A percentile compares a stretch with the other conserved stretches of the same genome.
Evolutionary conservation across 1,140 invertebrate genomes (phyloP).

Genomic region (Muscidifurax raptorellus): DNA sequence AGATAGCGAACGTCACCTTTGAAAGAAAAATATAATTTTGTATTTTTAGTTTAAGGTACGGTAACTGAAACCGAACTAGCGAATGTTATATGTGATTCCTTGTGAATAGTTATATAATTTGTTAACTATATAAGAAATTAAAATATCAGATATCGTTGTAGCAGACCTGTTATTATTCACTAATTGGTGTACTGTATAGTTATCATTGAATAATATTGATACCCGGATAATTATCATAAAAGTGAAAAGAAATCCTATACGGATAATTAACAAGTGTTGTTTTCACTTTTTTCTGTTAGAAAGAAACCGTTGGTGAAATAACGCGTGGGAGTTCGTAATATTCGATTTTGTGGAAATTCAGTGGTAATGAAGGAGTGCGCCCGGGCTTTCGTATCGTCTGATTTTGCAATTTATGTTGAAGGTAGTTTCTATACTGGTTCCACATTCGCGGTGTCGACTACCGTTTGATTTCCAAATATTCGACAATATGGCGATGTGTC

Average conservation of each 20-base stretch:
- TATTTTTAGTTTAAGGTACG: neutral
- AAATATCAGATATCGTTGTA: neutral
- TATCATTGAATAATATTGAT: neutral
- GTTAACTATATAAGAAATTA: neutral
- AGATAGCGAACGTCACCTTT: neutral
- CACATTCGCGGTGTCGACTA: neutral
- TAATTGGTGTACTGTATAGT: neutral
- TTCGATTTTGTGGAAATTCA: conserved; percentile 18
- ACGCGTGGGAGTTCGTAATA: conserved; percentile 4
- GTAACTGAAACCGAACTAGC: neutral
- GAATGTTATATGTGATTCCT: neutral
- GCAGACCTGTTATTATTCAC: no score
- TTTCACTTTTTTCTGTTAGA: neutral
- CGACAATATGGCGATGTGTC: neutral
- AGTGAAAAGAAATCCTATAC: neutral
- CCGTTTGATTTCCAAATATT: neutral
- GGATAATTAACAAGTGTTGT: neutral
- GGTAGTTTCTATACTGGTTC: neutral
- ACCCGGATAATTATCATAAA: neutral
- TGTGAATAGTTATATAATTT: neutral
- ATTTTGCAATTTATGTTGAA: conserved; percentile 17
- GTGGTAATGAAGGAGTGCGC: conserved; percentile 12
- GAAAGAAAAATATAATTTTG: neutral
- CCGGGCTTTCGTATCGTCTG: neutral
- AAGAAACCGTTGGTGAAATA: conserved; percentile 3